Base-by-base conservation (phyloP, 1,140 invertebrate genomes). In the Diorhabda carinulata region DNA sequence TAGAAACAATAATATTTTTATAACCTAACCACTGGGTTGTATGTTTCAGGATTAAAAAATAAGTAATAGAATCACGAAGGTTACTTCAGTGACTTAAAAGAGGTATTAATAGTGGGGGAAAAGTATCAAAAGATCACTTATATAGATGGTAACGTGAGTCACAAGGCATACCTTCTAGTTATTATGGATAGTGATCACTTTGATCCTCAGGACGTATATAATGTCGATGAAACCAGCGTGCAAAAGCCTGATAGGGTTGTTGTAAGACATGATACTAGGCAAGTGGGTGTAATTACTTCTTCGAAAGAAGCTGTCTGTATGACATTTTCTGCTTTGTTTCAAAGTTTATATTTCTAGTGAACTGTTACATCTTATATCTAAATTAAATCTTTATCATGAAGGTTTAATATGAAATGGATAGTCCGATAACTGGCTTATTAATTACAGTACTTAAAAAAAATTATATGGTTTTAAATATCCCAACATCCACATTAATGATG, bases 191-290 rank as follows among this genome's bases (percentile, higher is more conserved):
- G 72, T 66, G 10, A 77, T 64, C 73, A 73, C 43, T 80, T 78
- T 72, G 64, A 75, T 67, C 58, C 73, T 44, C 66, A 75, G 64
- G 64, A 77, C 69, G 82, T 85, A 25, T 84, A 74, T 64, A 85
- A 85, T 73, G 73, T 84, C 7, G 66, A 83, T 70, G 80, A 85
- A 70, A 84, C 79, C 4, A 80, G 79, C 2, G 70, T 85, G 4
- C 80, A 80, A 72, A 78, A 76, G 64, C 78, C 78, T 25, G 66
- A 70, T 25, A 77, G 77, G 72, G 70, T 82, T 60, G 64, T 82
- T 44, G 78, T 77, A 56, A 43, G 5, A 41, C 80, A 76, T 75
- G 80, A 81, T n/a, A 68, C 56, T 4, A 84, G 83, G 72, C 83
- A 85, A 79, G 77, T 85, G 25, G 80, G 82, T n/a, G 41, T 68